Percentiles rank a stretch among this genome's conserved stretches.
Evolutionary conservation across 1,140 invertebrate species (phyloP).

Genomic region (Centruroides sculpturatus): DNA sequence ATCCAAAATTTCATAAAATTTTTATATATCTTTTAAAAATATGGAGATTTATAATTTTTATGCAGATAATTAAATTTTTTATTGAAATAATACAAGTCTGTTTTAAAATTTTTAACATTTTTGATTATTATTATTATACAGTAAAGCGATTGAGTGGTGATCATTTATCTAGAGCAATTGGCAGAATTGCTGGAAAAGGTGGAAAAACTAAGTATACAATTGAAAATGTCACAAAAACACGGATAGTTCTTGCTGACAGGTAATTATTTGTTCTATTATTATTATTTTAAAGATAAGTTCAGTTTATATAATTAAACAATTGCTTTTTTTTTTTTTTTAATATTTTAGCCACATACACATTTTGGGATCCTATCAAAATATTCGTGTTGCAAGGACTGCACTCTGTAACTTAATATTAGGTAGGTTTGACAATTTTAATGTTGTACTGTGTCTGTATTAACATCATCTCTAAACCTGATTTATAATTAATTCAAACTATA

Average conservation of each 20-base stretch:
- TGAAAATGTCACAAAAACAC: conserved; percentile 97
- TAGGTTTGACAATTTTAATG: conserved; percentile 28
- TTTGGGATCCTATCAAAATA: conserved; percentile 94
- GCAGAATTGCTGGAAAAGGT: conserved; percentile 90
- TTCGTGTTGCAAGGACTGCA: conserved; percentile 84
- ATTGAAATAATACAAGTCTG: too few relatives aligned
- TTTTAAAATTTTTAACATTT: too few relatives aligned
- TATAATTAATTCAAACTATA: too few relatives aligned
- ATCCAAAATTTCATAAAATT: too few relatives aligned
- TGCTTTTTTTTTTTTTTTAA: too few relatives aligned
- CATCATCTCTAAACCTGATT: too few relatives aligned
- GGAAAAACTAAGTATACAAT: conserved; percentile 97
- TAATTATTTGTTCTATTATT: conserved; percentile 8
- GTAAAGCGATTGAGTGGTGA: conserved; percentile 92
- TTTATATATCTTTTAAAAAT: too few relatives aligned
- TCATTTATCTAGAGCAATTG: conserved; percentile 88
- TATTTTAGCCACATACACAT: conserved; percentile 75
- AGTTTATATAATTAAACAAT: not conserved
- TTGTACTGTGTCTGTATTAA: too few relatives aligned
- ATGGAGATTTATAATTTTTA: too few relatives aligned
- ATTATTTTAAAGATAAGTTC: not conserved
- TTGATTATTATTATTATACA: conserved; percentile 23
- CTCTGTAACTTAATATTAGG: conserved; percentile 96
- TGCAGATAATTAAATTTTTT: too few relatives aligned
- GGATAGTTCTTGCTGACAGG: conserved; percentile 90